Evolutionary conservation across 53 echinoderm and acorn worm genomes (phyloP).

Genomic region (Luidia sarsii): DNA sequence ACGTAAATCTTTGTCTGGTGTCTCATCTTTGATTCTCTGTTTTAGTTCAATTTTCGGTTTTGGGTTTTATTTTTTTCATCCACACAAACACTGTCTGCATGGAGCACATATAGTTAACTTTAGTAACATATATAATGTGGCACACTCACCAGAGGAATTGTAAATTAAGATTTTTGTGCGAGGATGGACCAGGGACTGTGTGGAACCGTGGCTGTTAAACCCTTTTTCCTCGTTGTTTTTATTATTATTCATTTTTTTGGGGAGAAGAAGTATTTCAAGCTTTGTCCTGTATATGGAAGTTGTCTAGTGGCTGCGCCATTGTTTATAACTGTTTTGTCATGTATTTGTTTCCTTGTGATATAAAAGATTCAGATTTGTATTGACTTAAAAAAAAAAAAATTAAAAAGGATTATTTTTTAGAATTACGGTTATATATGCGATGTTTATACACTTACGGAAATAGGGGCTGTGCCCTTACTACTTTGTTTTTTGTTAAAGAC

Average conservation of each 20-base stretch:
- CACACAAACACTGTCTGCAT: conserved; percentile 27
- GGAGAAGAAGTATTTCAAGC: background rate
- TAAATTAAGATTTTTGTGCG: too few relatives aligned
- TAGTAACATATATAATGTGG: too few relatives aligned
- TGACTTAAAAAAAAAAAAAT: conserved; percentile 24
- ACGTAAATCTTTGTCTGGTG: conserved; percentile 11
- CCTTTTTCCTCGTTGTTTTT: background rate
- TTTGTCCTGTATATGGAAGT: conserved; percentile 12
- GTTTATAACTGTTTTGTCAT: background rate
- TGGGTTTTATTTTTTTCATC: too few relatives aligned
- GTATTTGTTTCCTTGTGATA: conserved; percentile 8
- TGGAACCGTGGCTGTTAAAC: too few relatives aligned
- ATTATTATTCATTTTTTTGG: background rate
- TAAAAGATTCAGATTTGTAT: conserved; percentile 43
- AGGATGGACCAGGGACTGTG: conserved; percentile 13
- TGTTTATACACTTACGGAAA: conserved; percentile 29
- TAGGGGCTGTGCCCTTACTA: conserved; percentile 38
- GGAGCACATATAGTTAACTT: too few relatives aligned
- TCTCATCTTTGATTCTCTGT: background rate
- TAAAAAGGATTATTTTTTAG: conserved; percentile 9
- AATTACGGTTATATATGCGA: conserved; percentile 29
- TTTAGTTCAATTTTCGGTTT: conserved; percentile 8
- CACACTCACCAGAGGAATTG: too few relatives aligned
- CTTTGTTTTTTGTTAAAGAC: background rate
- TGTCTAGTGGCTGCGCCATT: conserved; percentile 52